Evolutionary conservation across 2,797 vertebrate genomes (phyloP).

Genomic region (Dendrocincla tyrannina): DNA sequence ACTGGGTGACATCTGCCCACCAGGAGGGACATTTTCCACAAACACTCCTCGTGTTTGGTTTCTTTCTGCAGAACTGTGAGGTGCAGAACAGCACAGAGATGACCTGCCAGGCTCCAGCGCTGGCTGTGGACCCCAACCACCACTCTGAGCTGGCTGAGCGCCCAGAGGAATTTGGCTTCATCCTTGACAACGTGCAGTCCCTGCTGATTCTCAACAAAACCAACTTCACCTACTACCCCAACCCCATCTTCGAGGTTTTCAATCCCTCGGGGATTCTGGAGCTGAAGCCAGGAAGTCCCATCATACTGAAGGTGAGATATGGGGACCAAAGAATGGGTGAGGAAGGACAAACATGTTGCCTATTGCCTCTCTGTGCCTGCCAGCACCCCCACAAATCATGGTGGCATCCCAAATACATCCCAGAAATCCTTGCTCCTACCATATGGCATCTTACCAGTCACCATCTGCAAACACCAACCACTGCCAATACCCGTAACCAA

Average conservation of each 20-base stretch:
- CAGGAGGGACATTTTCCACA: not conserved
- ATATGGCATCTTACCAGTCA: not conserved
- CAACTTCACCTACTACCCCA: conserved; percentile 95
- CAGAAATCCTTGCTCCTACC: not conserved
- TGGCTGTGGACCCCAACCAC: conserved; percentile 82
- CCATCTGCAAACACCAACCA: not conserved
- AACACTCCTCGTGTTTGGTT: not conserved
- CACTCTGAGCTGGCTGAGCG: conserved; percentile 84
- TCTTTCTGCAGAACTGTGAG: conserved; percentile 82
- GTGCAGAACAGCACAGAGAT: conserved; percentile 90
- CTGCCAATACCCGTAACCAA: not conserved
- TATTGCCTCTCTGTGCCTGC: not conserved
- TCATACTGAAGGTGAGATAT: conserved; percentile 90
- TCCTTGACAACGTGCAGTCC: conserved; percentile 91
- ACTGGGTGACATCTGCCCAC: not conserved
- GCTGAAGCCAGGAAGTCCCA: conserved; percentile 95
- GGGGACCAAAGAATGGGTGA: not conserved
- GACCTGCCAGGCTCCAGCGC: conserved; percentile 92
- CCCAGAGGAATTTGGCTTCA: conserved; percentile 96
- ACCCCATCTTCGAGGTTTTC: conserved; percentile 92
- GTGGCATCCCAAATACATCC: not conserved
- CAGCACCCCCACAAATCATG: not conserved
- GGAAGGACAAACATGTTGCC: not conserved
- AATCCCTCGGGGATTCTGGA: conserved; percentile 90
- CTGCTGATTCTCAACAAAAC: conserved; percentile 91